Evolutionary conservation across 1,140 invertebrate species (phyloP), one percentile per base, ranked within the genome.

Genomic region (Sipha flava): DNA sequence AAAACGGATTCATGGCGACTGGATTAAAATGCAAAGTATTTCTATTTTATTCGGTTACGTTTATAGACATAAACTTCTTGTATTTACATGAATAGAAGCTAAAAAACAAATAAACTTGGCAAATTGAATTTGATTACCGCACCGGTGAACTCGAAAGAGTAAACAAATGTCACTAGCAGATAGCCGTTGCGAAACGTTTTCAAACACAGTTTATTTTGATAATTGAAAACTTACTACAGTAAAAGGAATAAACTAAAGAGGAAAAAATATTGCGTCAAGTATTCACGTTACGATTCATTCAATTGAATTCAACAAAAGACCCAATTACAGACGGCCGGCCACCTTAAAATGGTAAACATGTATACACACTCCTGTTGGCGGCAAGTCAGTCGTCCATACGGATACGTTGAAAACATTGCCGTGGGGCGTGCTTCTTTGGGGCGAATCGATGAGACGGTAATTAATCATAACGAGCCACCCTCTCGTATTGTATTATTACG

Each of bases 161-260:
- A 77, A 77, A 77, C 73, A 77, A 77, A 59, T 77, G 73, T 77
- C 73, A 77, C 73, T 40, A 7, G 73, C 73, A 77, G 73, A 77
- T 47, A 43, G 31, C 49, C 21, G 31, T 23, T 59, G 10, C 47
- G 49, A 77, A 57, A 52, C 73, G 73, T 77, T 77, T 77, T 37
- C 73, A 77, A 52, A 70, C 66, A 47, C 66, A 47, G 66, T 70
- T 70, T 70, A n/a, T 70, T 70, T n/a, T 47, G 47, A 77, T 77
- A 77, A 77, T 57, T 54, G 73, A 77, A 54, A 77, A 77, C 73
- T 77, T 77, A 57, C 49, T 16, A 29, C 73, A 40, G 73, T 37
- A 77, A 52, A 77, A 77, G 49, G 34, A 77, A 57, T 57, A 77
- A 73, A 37, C 70, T 34, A 23, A 37, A 40, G 34, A 21, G 34